These are phyloP conservation scores for Drosophila fungiperda DNA, from an alignment of 2,888 invertebrate species.

Conservation along the genomic window DNA sequence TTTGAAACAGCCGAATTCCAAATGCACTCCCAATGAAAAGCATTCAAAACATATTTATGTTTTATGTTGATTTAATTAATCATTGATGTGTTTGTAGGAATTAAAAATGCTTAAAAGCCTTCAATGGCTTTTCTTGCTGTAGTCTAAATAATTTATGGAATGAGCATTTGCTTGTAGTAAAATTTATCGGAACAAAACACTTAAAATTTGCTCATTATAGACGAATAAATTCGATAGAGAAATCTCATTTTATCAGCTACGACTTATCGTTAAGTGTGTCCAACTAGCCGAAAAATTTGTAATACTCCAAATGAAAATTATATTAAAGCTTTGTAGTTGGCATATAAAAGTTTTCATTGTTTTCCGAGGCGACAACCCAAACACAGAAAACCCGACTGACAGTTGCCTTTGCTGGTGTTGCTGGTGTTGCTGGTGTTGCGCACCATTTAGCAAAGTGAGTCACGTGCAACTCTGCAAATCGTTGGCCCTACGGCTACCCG, in stretches of 20 bases:
- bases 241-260: not conserved
- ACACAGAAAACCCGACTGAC: constrained; percentile 3
- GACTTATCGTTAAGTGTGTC: not conserved
- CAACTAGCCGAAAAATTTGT: constrained; percentile 33
- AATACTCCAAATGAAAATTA: constrained; percentile 33
- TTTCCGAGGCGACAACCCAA: constrained; percentile 56
- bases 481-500: constrained; percentile 64
- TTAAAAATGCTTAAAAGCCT: not conserved
- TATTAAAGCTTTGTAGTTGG: constrained; percentile 60
- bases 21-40: constrained; percentile 43
- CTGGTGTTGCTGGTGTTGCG: constrained; percentile 49
- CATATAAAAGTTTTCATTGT: constrained; percentile 77
- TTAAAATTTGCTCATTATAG: not conserved
- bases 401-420: constrained; percentile 32
- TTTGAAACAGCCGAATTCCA: constrained; percentile 34
- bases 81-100: not conserved
- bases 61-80: not conserved
- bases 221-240: not conserved
- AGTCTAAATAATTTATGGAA: not conserved
- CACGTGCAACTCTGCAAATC: constrained; percentile 78
- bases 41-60: not conserved
- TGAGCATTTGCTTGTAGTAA: not conserved
- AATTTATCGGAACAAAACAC: not conserved
- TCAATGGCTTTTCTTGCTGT: not conserved
- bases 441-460: constrained; percentile 80